Evolutionary conservation across 2,113 vertebrate genomes (phyloP).

Genomic region (Tringa solitaria): DNA sequence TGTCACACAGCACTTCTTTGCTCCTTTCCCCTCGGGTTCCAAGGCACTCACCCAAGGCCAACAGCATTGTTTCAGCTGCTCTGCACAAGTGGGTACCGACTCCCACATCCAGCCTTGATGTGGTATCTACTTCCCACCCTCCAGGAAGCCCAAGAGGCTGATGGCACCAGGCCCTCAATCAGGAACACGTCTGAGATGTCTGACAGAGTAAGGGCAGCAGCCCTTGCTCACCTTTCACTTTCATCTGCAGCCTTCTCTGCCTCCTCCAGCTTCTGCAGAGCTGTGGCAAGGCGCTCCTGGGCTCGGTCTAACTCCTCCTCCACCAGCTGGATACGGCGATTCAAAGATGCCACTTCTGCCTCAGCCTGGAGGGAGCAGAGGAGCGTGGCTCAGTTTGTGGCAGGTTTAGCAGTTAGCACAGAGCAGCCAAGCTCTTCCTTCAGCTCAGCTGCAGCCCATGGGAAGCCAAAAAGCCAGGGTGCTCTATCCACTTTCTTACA

Average conservation of each 20-base stretch:
- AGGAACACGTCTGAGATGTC: accelerated
- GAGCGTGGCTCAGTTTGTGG: neutral
- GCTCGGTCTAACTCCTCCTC: constrained; percentile 91
- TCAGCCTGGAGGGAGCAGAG: constrained; percentile 79
- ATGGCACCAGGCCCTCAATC: neutral
- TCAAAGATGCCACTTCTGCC: constrained; percentile 84
- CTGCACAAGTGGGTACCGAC: accelerated
- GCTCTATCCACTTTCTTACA: neutral
- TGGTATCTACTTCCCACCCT: neutral
- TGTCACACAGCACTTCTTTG: neutral
- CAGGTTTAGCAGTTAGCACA: neutral
- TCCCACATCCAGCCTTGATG: neutral
- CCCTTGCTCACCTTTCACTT: constrained; percentile 84
- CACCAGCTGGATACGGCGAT: constrained; percentile 87
- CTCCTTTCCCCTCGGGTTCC: neutral
- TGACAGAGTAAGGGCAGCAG: neutral
- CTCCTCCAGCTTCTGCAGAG: constrained; percentile 88
- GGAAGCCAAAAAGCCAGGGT: neutral
- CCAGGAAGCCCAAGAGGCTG: neutral
- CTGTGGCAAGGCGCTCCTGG: constrained; percentile 85
- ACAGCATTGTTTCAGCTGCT: neutral
- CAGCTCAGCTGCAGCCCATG: accelerated
- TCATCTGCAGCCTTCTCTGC: constrained; percentile 91
- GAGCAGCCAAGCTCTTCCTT: neutral
- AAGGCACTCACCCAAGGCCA: neutral